These are phyloP conservation scores for Eucera pruinosa DNA, from an alignment of 2,888 invertebrate species.

Conservation along the genomic window DNA sequence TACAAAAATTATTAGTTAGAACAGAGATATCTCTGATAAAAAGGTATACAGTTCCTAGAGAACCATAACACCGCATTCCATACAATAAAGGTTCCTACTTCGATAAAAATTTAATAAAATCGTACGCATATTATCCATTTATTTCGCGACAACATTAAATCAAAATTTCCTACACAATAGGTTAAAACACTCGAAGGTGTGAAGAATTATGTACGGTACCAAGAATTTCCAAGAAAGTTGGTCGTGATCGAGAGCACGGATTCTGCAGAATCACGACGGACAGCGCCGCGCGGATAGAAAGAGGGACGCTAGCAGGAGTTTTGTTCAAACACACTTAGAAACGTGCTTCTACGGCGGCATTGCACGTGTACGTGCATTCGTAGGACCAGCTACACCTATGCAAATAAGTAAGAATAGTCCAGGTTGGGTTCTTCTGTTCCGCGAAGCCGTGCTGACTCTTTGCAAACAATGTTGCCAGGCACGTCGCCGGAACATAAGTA, in stretches of 20 bases:
- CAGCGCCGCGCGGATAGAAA: conserved; percentile 19
- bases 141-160: no score
- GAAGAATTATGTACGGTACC: background rate
- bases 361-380: conserved; percentile 73
- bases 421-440: conserved; percentile 47
- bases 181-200: no score
- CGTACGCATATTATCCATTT: no score
- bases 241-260: conserved; percentile 30
- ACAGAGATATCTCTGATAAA: no score
- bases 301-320: conserved; percentile 64
- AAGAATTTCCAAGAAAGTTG: conserved; percentile 3
- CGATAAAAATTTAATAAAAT: no score
- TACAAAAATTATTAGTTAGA: no score
- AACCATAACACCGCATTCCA: no score
- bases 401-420: conserved; percentile 67
- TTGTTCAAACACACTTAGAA: conserved; percentile 74
- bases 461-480: conserved; percentile 76
- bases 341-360: conserved; percentile 74
- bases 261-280: conserved; percentile 22
- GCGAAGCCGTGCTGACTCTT: conserved; percentile 69
- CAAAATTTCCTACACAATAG: no score
- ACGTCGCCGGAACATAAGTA: conserved; percentile 64
- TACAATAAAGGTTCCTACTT: no score
- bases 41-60: no score
- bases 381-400: conserved; percentile 74